Evolutionary conservation across 2,797 vertebrate genomes (phyloP).

Genomic region (Paramormyrops hopkinsi): DNA sequence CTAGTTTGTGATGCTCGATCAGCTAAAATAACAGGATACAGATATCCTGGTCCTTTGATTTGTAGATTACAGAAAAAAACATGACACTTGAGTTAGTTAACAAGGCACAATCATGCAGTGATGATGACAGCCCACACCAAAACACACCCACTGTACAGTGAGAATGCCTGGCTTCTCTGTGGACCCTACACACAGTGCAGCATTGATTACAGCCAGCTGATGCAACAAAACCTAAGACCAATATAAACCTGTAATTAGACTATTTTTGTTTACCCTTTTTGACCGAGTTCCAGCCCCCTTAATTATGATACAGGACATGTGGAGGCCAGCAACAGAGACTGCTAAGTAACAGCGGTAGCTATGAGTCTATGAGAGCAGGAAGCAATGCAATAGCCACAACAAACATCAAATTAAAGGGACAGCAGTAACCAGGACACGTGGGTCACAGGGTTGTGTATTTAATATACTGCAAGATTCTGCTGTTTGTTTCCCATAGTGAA

Average conservation of each 20-base stretch:
- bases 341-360: neutral
- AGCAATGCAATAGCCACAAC: neutral
- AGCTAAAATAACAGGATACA: neutral
- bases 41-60: neutral
- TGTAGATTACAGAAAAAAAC: neutral
- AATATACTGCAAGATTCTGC: neutral
- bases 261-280: neutral
- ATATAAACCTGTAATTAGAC: neutral
- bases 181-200: neutral
- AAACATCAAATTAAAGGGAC: neutral
- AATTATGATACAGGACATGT: neutral
- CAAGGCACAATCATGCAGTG: neutral
- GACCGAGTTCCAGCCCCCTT: neutral
- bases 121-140: neutral
- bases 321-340: neutral
- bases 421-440: neutral
- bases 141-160: neutral
- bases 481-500: neutral
- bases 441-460: neutral
- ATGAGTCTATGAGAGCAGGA: neutral
- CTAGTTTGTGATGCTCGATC: neutral
- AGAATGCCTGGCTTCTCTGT: neutral
- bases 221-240: neutral
- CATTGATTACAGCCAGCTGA: neutral
- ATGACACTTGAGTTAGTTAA: neutral